phyloP scores from a whole-genome alignment of 2,113 vertebrate species.

The Diadophis punctatus region DNA sequence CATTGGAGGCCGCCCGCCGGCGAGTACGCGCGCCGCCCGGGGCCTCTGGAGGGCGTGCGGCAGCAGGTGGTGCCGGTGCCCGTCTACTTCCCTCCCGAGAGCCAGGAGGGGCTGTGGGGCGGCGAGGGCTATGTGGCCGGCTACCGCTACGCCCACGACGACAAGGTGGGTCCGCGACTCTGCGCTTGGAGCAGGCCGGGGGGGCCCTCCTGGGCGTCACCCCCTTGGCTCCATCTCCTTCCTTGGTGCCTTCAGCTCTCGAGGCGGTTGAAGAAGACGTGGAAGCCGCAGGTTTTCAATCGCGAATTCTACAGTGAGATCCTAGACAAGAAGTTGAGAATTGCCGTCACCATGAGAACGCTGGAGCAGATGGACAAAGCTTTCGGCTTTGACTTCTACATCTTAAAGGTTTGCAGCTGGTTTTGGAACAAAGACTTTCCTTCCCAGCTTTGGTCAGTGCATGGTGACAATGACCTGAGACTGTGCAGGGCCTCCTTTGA shows the following conservation, averaged over 20 bases:
- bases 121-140: slow-evolving; percentile 88
- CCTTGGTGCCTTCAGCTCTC: slow-evolving; percentile 71
- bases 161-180: slow-evolving; percentile 77
- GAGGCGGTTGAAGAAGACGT: slow-evolving; percentile 76
- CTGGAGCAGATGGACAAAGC: slow-evolving; percentile 86
- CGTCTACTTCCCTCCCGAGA: slow-evolving; percentile 75
- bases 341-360: slow-evolving; percentile 82
- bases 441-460: too few relatives aligned
- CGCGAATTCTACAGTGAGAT: slow-evolving; percentile 93
- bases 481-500: too few relatives aligned
- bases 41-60: slow-evolving; percentile 75
- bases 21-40: slow-evolving; percentile 70
- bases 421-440: neutral
- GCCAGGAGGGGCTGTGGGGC: slow-evolving; percentile 86
- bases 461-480: neutral
- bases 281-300: slow-evolving; percentile 88
- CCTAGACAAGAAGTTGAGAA: slow-evolving; percentile 79
- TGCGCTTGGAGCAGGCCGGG: neutral
- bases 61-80: slow-evolving; percentile 87
- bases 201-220: neutral
- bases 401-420: slow-evolving; percentile 77
- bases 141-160: slow-evolving; percentile 77
- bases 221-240: neutral
- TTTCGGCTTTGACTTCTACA: slow-evolving; percentile 92
- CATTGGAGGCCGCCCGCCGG: slow-evolving; percentile 82